Percentiles rank a stretch among this genome's conserved stretches.
Evolutionary conservation across 2,888 invertebrate species (phyloP).

Genomic region (Erpobdella octoculata): DNA sequence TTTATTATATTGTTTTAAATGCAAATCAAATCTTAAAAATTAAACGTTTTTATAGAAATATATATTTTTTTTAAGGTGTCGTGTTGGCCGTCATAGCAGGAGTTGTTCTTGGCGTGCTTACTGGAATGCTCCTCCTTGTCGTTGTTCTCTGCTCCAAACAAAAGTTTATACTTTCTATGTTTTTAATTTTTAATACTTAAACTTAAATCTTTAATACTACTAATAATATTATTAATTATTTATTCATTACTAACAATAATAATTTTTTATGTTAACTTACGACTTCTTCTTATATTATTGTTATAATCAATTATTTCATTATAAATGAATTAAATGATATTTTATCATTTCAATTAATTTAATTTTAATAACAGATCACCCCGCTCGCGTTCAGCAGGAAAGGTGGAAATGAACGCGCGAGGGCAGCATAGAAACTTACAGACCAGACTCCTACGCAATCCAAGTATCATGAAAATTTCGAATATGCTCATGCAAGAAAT

Average conservation of each 20-base stretch:
- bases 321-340: no score
- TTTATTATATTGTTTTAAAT: not conserved
- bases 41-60: not conserved
- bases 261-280: no score
- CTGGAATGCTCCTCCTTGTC: not conserved
- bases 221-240: no score
- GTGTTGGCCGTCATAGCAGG: not conserved
- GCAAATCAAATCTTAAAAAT: not conserved
- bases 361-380: no score
- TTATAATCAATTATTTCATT: no score
- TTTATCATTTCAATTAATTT: no score
- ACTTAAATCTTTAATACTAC: no score
- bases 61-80: not conserved
- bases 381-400: not conserved
- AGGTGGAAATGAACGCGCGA: not conserved
- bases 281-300: no score
- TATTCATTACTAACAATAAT: no score
- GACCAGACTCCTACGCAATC: not conserved
- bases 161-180: not conserved
- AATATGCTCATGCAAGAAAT: conserved; percentile 6
- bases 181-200: no score
- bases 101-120: not conserved
- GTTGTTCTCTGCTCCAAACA: not conserved
- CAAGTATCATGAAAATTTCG: conserved; percentile 11
- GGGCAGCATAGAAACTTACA: not conserved